phyloP scores from a whole-genome alignment of 2,113 vertebrate species.

The Sigmodon hispidus region DNA sequence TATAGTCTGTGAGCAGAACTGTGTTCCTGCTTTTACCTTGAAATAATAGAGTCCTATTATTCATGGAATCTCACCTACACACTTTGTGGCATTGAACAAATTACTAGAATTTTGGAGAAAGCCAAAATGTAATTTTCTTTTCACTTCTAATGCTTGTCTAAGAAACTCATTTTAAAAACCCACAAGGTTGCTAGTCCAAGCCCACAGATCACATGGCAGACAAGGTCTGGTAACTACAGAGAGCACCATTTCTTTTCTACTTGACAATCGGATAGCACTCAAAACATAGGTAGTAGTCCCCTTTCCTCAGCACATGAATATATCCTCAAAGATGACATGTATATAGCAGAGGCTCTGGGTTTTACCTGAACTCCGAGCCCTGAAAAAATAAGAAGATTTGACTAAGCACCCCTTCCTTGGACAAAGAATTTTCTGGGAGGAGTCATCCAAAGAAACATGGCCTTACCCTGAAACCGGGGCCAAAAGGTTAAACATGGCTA shows the following conservation, averaged over 20 bases:
- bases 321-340: neutral
- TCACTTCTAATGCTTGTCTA: conserved; percentile 52
- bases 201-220: neutral
- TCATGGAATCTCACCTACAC: neutral
- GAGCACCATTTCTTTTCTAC: neutral
- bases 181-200: neutral
- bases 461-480: too few relatives aligned
- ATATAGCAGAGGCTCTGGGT: neutral
- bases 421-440: conserved; percentile 48
- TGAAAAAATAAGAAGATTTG: neutral
- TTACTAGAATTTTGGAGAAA: conserved; percentile 58
- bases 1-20: neutral
- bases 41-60: conserved; percentile 24
- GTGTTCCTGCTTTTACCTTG: neutral
- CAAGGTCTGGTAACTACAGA: neutral
- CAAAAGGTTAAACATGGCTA: too few relatives aligned
- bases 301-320: neutral
- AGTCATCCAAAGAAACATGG: neutral
- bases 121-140: conserved; percentile 47
- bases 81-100: conserved; percentile 51
- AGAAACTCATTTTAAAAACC: conserved; percentile 53
- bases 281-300: conserved; percentile 42
- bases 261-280: neutral
- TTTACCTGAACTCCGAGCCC: neutral
- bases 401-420: neutral